Evolutionary conservation across 92 coral and sea anemone species (phyloP), one percentile per base, ranked within the genome.

Genomic region (Heteractis magnifica): DNA sequence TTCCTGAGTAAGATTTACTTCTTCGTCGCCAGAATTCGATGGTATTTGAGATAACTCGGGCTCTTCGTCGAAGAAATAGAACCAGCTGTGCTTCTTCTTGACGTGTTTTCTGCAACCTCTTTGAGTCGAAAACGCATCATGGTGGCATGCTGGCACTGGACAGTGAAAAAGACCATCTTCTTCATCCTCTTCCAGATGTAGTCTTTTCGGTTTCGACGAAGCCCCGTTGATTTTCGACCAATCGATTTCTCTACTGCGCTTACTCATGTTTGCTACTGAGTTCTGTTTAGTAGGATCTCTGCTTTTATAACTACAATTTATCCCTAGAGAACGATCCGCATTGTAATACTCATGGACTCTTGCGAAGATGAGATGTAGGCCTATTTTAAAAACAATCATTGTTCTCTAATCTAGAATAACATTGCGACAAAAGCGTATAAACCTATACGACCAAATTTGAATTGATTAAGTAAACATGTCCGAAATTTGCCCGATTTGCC

Each of bases 161-260:
- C 83, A 79, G 56, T 79, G 72, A 50, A 34, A 79, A 14, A 56
- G 48, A 6, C 56, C 74, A 59, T 84, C 82, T 21, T 77, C 71
- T 56, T 51, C 60, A 6, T 55, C 70, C 44, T 62, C 50, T 44
- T 51, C 84, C 52, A 78, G 51, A 50, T 78, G 83, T 1, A 65
- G 84, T 64, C 88, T 13, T 78, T 79, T 85, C 12, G 88, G 77
- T 78, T 78, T 78, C 51, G 73, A 18, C 10, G 71, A 78, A 78
- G 88, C 87, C 23, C 75, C 84, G 55, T 44, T n/a, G 26, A 85
- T 26, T 72, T 34, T 18, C 48, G 77, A 85, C 88, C 88, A 78
- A 71, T 59, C 65, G 19, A 85, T 78, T 34, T 19, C 72, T 78
- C 64, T 56, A 21, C 74, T 74, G 60, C 78, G 78, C 26, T 85